These are phyloP conservation scores for Poeciliopsis presidionis DNA, from an alignment of 2,797 vertebrate species.

Conservation along the genomic window DNA sequence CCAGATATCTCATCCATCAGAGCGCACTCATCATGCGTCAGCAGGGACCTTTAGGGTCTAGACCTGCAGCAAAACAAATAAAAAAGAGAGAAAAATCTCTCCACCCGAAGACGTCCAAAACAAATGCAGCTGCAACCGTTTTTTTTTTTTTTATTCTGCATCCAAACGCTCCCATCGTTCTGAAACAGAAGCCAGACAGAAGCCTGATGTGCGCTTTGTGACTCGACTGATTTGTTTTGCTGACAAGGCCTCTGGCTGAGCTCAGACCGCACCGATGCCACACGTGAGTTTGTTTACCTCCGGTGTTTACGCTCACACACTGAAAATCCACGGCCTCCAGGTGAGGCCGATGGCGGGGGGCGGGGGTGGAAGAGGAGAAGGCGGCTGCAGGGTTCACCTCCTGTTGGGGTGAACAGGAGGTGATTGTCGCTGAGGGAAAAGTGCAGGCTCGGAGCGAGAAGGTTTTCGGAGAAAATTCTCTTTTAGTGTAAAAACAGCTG, in stretches of 20 bases:
- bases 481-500: background rate
- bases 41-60: background rate
- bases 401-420: background rate
- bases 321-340: constrained; percentile 5
- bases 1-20: constrained; percentile 9
- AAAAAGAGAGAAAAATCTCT: background rate
- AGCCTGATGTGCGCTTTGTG: constrained; percentile 19
- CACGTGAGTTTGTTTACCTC: constrained; percentile 58
- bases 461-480: background rate
- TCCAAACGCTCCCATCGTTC: constrained; percentile 14
- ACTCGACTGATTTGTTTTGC: constrained; percentile 49
- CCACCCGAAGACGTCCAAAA: constrained; percentile 9
- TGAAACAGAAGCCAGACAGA: constrained; percentile 37
- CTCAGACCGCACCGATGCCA: constrained; percentile 29
- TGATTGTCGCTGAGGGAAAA: background rate
- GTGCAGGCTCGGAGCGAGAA: background rate
- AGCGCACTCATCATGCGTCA: constrained; percentile 7
- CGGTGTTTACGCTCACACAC: constrained; percentile 10
- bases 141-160: background rate
- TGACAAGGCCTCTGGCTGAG: constrained; percentile 36
- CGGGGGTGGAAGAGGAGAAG: background rate
- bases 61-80: constrained; percentile 13
- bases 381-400: background rate
- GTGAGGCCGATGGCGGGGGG: background rate
- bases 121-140: constrained; percentile 26